These are phyloP conservation scores for Pogonognathellus flavescens DNA, from an alignment of 1,140 invertebrate species.

Conservation along the genomic window DNA sequence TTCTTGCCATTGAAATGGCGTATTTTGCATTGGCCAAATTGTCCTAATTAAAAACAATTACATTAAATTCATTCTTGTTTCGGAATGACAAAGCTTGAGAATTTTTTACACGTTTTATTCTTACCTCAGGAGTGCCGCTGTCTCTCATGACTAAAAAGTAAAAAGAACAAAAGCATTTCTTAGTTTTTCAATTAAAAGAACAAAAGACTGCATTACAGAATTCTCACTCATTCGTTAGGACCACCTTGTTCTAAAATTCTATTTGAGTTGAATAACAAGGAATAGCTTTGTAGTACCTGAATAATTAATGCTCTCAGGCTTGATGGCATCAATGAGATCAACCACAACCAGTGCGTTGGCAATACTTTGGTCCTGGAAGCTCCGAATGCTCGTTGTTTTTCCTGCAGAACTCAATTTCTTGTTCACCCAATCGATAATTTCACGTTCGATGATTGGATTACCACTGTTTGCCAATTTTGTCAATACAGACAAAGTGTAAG, in stretches of 20 bases:
- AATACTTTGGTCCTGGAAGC: conserved; percentile 90
- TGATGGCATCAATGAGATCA: conserved; percentile 96
- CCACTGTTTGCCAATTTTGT: conserved; percentile 89
- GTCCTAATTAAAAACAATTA: conserved; percentile 77
- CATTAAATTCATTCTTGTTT: conserved; percentile 43
- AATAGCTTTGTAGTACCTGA: conserved; percentile 66
- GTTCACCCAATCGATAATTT: conserved; percentile 98
- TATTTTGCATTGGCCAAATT: conserved; percentile 97
- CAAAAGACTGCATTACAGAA: no score
- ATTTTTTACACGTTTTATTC: conserved; percentile 8
- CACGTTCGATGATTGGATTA: conserved; percentile 91
- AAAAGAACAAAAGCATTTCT: no score
- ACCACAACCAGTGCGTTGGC: conserved; percentile 90
- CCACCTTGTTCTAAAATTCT: no score
- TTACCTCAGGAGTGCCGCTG: conserved; percentile 84
- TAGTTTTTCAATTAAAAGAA: no score
- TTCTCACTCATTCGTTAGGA: no score
- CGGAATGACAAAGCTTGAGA: neutral
- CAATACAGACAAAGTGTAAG: conserved; percentile 95
- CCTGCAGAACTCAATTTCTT: conserved; percentile 85
- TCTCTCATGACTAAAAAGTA: conserved; percentile 80
- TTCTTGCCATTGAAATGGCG: conserved; percentile 97
- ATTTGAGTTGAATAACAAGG: no score
- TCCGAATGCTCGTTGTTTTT: conserved; percentile 84
- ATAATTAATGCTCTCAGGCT: conserved; percentile 95